Base-by-base conservation (phyloP, 2,888 invertebrate species). In the Drosophila greeni region DNA sequence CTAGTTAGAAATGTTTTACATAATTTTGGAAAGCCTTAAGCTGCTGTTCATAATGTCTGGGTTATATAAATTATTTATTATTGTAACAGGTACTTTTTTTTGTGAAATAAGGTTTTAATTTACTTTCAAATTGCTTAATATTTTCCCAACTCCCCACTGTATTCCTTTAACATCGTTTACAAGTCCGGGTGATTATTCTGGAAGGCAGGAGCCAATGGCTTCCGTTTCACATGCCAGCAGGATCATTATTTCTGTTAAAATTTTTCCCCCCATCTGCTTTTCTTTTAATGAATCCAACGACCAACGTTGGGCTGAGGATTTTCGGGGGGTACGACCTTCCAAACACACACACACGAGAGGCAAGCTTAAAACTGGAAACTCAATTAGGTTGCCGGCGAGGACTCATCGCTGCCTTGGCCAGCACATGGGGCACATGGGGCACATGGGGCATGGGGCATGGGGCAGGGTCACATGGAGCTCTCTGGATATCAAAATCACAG, bases 301-400 rank as follows among this genome's bases (percentile, higher is more conserved):
- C 18, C 55, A 26, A 16, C 42, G 16, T 23, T 20, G 31, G 56
- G 23, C 12, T 14, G 12, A 7, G 40, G 29, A 42, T 43, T 56
- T 55, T 58, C 20, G 31, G 45, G n/a, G 2, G 36, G n/a, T n/a
- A n/a, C n/a, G 37, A 24, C 61, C 60, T 26, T 20, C 57, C 14
- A 51, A 51, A 37, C 51, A 29, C 52, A 43, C n/a, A 42, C 58
- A 39, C 12, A 37, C 6, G 29, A 11, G 66, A 42, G 26, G 61
- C 40, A 47, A 61, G 64, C 66, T 65, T 65, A 65, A 48, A 62
- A 65, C 66, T 65, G 65, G 59, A 84, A 79, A 79, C 78, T 79
- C 80, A 79, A 79, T 82, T 79, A 82, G 78, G 84, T 82, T 79
- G 84, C 84, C 70, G 81, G 82, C 74, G 79, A 62, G 60, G 37